These are phyloP conservation scores for Brachypteracias leptosomus DNA, from an alignment of 2,113 vertebrate genomes.

Conservation along the genomic window DNA sequence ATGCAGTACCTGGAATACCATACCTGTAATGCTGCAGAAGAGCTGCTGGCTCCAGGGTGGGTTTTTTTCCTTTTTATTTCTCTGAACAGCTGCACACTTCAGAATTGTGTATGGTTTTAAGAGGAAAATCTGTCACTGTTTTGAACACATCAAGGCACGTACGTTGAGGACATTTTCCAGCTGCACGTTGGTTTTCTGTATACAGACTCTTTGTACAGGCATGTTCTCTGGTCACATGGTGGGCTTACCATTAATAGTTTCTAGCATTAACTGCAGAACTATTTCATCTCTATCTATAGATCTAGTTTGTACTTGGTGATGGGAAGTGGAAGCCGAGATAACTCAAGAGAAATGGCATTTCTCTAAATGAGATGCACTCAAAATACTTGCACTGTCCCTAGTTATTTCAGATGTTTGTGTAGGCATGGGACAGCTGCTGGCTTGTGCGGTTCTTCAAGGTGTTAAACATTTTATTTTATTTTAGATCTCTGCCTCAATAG, in stretches of 20 bases:
- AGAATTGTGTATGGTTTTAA: constrained; percentile 1
- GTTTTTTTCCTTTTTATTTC: not conserved
- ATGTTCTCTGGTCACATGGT: constrained; percentile 59
- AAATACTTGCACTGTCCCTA: constrained; percentile 23
- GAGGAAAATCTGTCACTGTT: constrained; percentile 40
- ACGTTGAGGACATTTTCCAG: constrained; percentile 34
- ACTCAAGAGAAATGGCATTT: constrained; percentile 57
- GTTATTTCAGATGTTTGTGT: constrained; percentile 11
- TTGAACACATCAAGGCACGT: constrained; percentile 14
- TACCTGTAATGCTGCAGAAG: not conserved
- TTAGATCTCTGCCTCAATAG: constrained; percentile 4
- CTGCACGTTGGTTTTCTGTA: constrained; percentile 31
- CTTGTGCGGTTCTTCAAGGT: not conserved
- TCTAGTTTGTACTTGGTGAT: constrained; percentile 62
- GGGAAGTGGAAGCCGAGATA: constrained; percentile 59
- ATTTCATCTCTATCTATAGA: constrained; percentile 70
- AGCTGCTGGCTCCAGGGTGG: not conserved
- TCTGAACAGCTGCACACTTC: not conserved
- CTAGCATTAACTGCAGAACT: constrained; percentile 54
- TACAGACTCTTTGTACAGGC: constrained; percentile 52
- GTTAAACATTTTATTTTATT: not conserved
- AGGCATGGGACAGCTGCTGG: constrained; percentile 11
- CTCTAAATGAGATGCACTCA: constrained; percentile 46
- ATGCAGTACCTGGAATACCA: not conserved
- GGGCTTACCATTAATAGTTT: constrained; percentile 71